Base-by-base conservation (phyloP, 2,113 vertebrate species). In the Phoenicopterus ruber region DNA sequence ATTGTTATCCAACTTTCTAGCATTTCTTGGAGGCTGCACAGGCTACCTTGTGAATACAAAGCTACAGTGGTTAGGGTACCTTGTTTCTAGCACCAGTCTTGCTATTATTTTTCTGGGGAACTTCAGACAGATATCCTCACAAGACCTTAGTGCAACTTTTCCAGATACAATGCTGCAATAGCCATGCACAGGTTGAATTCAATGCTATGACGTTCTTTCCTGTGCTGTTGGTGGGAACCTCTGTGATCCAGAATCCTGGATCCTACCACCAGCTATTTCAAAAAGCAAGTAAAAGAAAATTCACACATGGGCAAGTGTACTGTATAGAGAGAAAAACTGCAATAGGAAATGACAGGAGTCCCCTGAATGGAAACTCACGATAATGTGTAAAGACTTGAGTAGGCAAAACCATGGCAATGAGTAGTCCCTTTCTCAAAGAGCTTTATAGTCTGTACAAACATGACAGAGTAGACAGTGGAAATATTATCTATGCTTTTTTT, bases 151-250 rank as follows among this genome's bases (percentile, higher is more conserved):
- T 0, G 0, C 16, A 73, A 38, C 49, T 77, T 83, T 42, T 77
- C 78, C 62, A 83, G 67, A 61, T 34, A 50, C 11, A 50, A 54
- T 25, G 28, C 52, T 9, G 3, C 26, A 86, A 47, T 17, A 79
- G 29, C 38, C 9, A 63, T 17, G 40, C 29, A 69, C 3, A 8
- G 10, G 4, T 54, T 0, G 0, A 90, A 61, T 76, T 66, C 49
- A 61, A 8, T 36, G 24, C 34, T 50, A 19, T 10, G 38, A 87
- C 31, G 21, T 25, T 71, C 86, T 36, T 67, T 46, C 22, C 52
- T 47, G 32, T 59, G 62, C 65, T 70, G 31, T 34, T 80, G 67
- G 31, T 46, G 21, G 29, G 19, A 88, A 49, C 42, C 46, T 71
- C 49, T 80, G 40, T 66, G 49, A 85, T 77, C 26, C 28, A 70